Conservation (phyloP, 2,113 vertebrate species). For the Saiga tatarica region DNA sequence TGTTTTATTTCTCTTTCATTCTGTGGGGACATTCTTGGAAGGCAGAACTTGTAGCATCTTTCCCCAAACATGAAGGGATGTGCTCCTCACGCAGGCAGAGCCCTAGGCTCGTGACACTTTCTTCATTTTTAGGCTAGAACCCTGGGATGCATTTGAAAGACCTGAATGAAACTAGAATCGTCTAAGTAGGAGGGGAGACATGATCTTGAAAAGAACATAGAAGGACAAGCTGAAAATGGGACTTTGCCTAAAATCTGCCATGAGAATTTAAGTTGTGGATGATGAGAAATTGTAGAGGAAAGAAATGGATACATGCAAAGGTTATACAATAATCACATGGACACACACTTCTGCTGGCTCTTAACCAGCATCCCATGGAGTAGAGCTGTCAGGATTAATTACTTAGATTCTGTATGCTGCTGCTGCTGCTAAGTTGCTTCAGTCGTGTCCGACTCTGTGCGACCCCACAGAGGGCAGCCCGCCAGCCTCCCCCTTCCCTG, state of each 20-base stretch:
- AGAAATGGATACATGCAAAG: not conserved
- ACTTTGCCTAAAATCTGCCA: not conserved
- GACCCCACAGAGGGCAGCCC: too few species aligned
- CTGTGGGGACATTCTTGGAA: not conserved
- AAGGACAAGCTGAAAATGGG: not conserved
- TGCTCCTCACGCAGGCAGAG: rapidly evolving
- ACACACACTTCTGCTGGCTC: not conserved
- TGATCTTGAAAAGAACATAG: not conserved
- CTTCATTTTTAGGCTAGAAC: not conserved
- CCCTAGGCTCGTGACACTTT: too few species aligned
- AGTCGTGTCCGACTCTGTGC: too few species aligned
- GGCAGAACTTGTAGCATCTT: not conserved
- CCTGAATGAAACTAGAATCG: not conserved
- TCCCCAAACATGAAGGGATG: not conserved
- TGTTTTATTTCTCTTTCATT: not conserved
- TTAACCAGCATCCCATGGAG: not conserved
- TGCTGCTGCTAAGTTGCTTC: too few species aligned
- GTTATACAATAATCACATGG: not conserved
- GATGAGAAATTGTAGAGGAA: not conserved
- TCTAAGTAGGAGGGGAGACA: not conserved
- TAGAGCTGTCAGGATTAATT: constrained; percentile 36
- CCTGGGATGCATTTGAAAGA: not conserved
- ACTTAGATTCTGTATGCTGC: not conserved
- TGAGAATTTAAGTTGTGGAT: not conserved
- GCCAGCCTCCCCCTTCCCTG: too few species aligned